Base-by-base conservation (phyloP, 1,140 invertebrate genomes). In the Caerostris darwini region DNA sequence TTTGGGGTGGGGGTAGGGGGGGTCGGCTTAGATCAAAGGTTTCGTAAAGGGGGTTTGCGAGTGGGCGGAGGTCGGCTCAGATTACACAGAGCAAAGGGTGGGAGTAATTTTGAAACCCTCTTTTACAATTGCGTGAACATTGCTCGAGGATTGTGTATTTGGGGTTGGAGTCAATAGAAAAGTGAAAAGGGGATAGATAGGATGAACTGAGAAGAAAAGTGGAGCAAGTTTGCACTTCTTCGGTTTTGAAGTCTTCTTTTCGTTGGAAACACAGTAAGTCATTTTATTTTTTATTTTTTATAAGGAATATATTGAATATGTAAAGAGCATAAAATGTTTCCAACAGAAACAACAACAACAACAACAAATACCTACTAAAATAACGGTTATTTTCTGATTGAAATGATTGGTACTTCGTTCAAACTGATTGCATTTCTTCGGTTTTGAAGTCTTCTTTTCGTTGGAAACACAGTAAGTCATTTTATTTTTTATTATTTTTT, bases 41-140 rank as follows among this genome's bases (percentile, higher is more conserved):
- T 91, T 90, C 82, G 50, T 69, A 82, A 61, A 81, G 90, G 56
- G 92, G 92, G 59, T n/a, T 81, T 77, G 50, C 54, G 56, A 58
- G 89, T 81, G 69, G 89, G 89, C 89, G 89, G 61, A 7, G 92
- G 92, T 71, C 53, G 92, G 82, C 82, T 61, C 92, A 93, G 92
- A 93, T 93, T 93, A 93, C 92, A 87, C 92, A 58, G 61, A 77
- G 92, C 92, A 93, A 93, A 93, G 92, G 92, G 92, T 93, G 92
- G 92, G 82, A 71, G 92, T 93, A 93, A 93, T 93, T 93, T 93
- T 93, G 85, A 87, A 93, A 77, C 92, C 83, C 92, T 93, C 92
- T 93, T 93, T 93, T 87, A 93, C 92, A 93, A 93, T 93, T 93
- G 92, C 83, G 82, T 93, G 82, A 93, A 93, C 92, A 93, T 58